Conservation (phyloP, 1,140 invertebrate species). For the Drosophila elegans region DNA sequence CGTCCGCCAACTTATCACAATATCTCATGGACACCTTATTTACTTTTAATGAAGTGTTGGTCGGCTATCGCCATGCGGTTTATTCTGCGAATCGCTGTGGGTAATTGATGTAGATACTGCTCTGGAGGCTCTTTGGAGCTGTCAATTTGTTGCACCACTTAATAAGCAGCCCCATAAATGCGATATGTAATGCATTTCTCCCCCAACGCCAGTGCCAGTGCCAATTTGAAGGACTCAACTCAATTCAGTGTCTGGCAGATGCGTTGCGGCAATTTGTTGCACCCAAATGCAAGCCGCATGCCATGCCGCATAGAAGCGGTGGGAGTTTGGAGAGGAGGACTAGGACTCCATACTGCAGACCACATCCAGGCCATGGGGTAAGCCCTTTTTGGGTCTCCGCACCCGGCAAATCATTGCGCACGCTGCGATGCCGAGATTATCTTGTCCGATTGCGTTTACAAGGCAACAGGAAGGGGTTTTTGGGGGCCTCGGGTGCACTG, state of each 20-base stretch:
- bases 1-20: slow-evolving; percentile 35
- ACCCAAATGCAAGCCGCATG: slow-evolving; percentile 70
- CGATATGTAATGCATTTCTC: slow-evolving; percentile 62
- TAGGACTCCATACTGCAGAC: background rate
- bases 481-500: slow-evolving; percentile 41
- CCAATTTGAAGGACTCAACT: slow-evolving; percentile 64
- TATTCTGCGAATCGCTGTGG: slow-evolving; percentile 39
- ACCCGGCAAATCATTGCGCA: slow-evolving; percentile 49
- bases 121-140: slow-evolving; percentile 41
- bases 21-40: slow-evolving; percentile 68
- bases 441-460: slow-evolving; percentile 83
- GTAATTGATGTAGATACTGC: slow-evolving; percentile 58
- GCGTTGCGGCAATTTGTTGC: slow-evolving; percentile 71
- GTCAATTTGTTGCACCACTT: slow-evolving; percentile 68
- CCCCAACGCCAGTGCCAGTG: slow-evolving; percentile 43
- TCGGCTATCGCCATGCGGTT: background rate
- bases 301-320: slow-evolving; percentile 34
- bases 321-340: slow-evolving; percentile 8
- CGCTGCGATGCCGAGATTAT: slow-evolving; percentile 67
- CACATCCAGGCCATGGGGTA: slow-evolving; percentile 20
- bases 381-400: slow-evolving; percentile 53
- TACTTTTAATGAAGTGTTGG: slow-evolving; percentile 76
- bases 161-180: slow-evolving; percentile 65
- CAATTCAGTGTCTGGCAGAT: slow-evolving; percentile 62
- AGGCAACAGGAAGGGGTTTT: slow-evolving; percentile 20